Conservation (phyloP, 2,888 invertebrate species). For the Polydrusus cervinus region DNA sequence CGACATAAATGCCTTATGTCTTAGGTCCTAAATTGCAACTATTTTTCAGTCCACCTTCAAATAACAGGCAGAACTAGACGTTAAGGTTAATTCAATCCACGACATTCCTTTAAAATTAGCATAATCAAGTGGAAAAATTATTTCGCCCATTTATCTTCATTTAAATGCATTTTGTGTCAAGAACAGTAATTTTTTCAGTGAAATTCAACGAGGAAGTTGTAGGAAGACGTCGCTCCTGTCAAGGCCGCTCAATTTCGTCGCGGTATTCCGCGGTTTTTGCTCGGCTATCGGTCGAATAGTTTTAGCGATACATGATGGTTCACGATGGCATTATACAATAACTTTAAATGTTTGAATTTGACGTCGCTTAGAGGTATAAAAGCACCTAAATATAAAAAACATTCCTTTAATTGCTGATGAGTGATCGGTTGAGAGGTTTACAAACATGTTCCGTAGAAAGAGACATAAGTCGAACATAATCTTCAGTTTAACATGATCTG, state of each 20-base stretch:
- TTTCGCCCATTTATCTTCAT: slow-evolving; percentile 48
- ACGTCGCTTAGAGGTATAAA: too few relatives aligned
- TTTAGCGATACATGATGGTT: slow-evolving; percentile 13
- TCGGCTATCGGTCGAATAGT: slow-evolving; percentile 20
- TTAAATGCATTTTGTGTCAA: slow-evolving; percentile 49
- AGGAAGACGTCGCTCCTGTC: slow-evolving; percentile 39
- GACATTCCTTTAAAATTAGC: slow-evolving; percentile 31
- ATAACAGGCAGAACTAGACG: neutral
- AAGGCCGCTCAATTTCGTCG: slow-evolving; percentile 34
- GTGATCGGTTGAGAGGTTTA: too few relatives aligned
- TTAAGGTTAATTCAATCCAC: slow-evolving; percentile 33
- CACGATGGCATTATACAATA: neutral
- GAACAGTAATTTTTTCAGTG: slow-evolving; percentile 48
- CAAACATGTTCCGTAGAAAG: too few relatives aligned
- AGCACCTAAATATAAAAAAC: too few relatives aligned
- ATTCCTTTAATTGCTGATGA: too few relatives aligned
- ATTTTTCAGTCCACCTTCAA: slow-evolving; percentile 7
- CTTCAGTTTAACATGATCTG: too few relatives aligned
- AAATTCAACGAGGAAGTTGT: slow-evolving; percentile 49
- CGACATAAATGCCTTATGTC: neutral
- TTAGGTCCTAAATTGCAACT: neutral
- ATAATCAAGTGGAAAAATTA: slow-evolving; percentile 33
- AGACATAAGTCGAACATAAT: too few relatives aligned
- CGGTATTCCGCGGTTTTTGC: slow-evolving; percentile 14
- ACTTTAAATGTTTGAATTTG: too few relatives aligned